These are phyloP conservation scores for Chouioia cunea DNA, from an alignment of 2,888 invertebrate species.

Conservation along the genomic window DNA sequence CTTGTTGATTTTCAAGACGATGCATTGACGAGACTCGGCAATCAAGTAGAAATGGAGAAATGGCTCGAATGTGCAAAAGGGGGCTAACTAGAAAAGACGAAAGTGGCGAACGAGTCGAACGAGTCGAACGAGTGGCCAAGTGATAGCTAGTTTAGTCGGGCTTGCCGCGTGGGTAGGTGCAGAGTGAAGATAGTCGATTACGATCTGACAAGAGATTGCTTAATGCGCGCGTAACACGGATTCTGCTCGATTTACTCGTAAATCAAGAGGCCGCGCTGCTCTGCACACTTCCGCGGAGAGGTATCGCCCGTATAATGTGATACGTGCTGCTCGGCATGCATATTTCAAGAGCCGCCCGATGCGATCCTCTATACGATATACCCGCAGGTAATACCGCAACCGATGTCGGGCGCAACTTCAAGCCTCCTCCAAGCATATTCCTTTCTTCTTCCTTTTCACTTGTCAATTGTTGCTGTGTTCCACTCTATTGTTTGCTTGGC, in stretches of 20 bases:
- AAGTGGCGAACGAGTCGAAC: too few relatives aligned
- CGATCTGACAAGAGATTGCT: constrained; percentile 43
- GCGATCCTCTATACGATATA: not conserved
- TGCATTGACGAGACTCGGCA: too few relatives aligned
- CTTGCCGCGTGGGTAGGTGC: constrained; percentile 12
- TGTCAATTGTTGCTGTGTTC: not conserved
- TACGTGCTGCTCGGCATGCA: constrained; percentile 17
- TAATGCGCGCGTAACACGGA: constrained; percentile 40
- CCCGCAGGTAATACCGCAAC: constrained; percentile 18
- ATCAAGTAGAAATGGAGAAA: too few relatives aligned
- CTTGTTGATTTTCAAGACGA: too few relatives aligned
- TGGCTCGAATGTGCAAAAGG: too few relatives aligned
- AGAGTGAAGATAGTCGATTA: constrained; percentile 36
- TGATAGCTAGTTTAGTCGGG: not conserved
- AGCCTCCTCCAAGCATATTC: not conserved
- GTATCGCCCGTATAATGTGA: constrained; percentile 18
- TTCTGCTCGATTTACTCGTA: constrained; percentile 43
- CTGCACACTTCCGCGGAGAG: not conserved
- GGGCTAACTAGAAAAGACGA: too few relatives aligned
- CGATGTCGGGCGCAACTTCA: constrained; percentile 8
- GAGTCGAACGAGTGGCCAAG: too few relatives aligned
- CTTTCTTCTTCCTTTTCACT: constrained; percentile 10
- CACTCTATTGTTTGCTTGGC: too few relatives aligned
- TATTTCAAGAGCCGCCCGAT: not conserved
- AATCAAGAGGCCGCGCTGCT: constrained; percentile 26